Evolutionary conservation across 2,888 invertebrate species (phyloP), one percentile per base, ranked within the genome.

Genomic region (Ryuthela nishihirai): DNA sequence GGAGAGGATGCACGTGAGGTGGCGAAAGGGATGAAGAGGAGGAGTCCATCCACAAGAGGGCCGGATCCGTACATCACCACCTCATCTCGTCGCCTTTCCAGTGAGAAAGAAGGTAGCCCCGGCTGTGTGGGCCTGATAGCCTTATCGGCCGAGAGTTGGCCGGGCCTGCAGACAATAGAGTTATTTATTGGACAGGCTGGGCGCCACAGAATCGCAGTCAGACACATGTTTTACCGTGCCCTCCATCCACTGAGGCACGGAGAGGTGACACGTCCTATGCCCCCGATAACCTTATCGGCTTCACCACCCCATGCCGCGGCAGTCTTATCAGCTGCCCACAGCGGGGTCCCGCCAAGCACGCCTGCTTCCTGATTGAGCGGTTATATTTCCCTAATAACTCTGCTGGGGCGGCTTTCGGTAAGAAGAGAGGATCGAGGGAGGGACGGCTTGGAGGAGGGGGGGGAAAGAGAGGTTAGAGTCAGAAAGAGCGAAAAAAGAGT

Each of bases 161-260:
- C 40, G 45, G 38, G 36, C 34, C 44, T 34, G 53, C 45, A 53
- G 53, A 53, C 53, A 53, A 53, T 53, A 53, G 53, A 53, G 53
- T 53, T 53, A 53, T 53, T 53, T 53, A 53, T 53, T 53, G 53
- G 53, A 53, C 53, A 45, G 53, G 40, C 45, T 46, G 45, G 53
- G 53, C 15, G 35, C 48, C 49, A 20, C 49, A 39, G 38, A 46
- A 53, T 53, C 53, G 32, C 46, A 32, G 40, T 46, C 53, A 46
- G 53, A 53, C 53, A 53, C 53, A 53, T 53, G 53, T 53, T 53
- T 53, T 53, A 53, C 53, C 53, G 53, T n/a, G n/a, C n/a, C n/a
- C n/a, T n/a, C n/a, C n/a, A n/a, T 53, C 53, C 53, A 46, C 40
- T 46, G 45, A 53, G 39, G 44, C 53, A 45, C 35, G 41, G 29